Percentiles rank a stretch among this genome's conserved stretches.
Conservation (phyloP, 1,140 invertebrate species). For the Drosophila truncata region DNA sequence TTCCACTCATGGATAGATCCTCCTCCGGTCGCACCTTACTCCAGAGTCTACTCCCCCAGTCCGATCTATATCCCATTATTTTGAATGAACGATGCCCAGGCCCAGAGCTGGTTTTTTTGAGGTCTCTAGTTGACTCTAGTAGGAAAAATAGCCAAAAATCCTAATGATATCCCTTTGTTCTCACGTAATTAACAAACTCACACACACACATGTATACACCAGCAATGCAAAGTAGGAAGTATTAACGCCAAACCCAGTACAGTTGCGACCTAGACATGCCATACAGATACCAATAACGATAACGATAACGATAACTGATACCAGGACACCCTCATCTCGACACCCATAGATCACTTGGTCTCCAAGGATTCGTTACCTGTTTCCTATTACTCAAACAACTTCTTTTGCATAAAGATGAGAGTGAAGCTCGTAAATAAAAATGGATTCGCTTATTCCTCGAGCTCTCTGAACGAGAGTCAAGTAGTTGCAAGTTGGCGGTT, state of each 20-base stretch:
- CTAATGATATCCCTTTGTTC: slow-evolving; percentile 1
- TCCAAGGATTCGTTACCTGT: neutral
- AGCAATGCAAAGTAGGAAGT: slow-evolving; percentile 25
- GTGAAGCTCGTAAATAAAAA: neutral
- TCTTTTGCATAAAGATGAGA: neutral
- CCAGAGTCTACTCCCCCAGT: neutral
- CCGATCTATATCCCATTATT: neutral
- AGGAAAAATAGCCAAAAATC: slow-evolving; percentile 11
- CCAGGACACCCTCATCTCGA: slow-evolving; percentile 17
- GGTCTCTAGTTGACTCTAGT: slow-evolving; percentile 20
- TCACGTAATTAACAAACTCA: slow-evolving; percentile 12
- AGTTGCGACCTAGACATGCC: slow-evolving; percentile 26
- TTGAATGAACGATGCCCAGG: slow-evolving; percentile 6
- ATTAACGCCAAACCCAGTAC: slow-evolving; percentile 15
- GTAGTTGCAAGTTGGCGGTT: slow-evolving; percentile 46
- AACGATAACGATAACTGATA: neutral
- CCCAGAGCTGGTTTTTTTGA: slow-evolving; percentile 3
- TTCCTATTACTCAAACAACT: neutral
- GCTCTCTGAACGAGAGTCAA: slow-evolving; percentile 3
- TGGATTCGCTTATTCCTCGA: neutral
- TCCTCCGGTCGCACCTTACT: neutral
- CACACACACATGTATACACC: slow-evolving; percentile 9
- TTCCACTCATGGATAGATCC: neutral
- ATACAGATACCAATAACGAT: neutral
- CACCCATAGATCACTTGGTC: slow-evolving; percentile 16